Evolutionary conservation across 1,140 invertebrate genomes (phyloP).

Genomic region (Octopus sinensis): DNA sequence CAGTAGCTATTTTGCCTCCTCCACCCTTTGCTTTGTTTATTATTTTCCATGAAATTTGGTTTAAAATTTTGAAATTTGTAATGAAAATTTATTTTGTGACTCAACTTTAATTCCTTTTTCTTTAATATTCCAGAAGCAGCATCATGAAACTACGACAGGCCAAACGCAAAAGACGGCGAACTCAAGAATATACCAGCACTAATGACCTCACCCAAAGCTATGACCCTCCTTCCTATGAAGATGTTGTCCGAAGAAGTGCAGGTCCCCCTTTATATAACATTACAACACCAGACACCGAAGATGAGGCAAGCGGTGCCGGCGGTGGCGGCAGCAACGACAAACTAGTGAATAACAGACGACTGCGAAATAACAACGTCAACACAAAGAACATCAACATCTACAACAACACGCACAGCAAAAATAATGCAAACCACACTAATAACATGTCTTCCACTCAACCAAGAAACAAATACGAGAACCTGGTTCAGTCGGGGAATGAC

Average conservation of each 20-base stretch:
- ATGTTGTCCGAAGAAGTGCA: not conserved
- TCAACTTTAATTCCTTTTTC: too few species aligned
- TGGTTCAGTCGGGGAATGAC: too few species aligned
- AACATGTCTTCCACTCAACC: too few species aligned
- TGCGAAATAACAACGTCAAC: not conserved
- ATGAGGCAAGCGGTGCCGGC: not conserved
- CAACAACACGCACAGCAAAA: too few species aligned
- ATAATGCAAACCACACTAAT: too few species aligned
- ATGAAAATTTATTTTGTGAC: too few species aligned
- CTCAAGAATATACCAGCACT: not conserved
- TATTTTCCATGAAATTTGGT: too few species aligned
- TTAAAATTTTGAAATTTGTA: too few species aligned
- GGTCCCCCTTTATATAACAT: not conserved
- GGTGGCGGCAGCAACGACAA: not conserved
- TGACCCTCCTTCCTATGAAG: not conserved
- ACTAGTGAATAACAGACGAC: not conserved
- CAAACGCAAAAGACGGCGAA: not conserved
- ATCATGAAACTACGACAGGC: not conserved
- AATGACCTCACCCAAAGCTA: slow-evolving; percentile 1
- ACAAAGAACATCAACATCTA: too few species aligned
- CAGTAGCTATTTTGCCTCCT: too few species aligned
- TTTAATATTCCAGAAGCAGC: not conserved
- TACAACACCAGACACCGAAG: not conserved
- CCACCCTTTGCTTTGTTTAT: too few species aligned
- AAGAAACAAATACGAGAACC: too few species aligned